These are phyloP conservation scores for Pterobdella sp. DNA, from an alignment of 2,888 invertebrate species.

Conservation along the genomic window DNA sequence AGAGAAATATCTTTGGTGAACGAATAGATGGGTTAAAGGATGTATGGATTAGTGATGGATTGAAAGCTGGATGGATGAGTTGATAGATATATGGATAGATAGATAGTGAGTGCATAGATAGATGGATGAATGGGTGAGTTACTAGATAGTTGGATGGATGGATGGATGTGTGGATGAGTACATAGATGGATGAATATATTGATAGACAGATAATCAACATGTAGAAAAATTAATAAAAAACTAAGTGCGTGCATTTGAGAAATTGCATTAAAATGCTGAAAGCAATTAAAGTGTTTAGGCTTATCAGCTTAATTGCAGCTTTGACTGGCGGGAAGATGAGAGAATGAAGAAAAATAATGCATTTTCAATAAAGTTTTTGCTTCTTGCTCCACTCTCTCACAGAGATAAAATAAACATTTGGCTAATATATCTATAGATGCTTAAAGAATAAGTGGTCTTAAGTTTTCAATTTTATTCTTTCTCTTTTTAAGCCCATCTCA, in stretches of 20 bases:
- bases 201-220: neutral
- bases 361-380: too few species aligned
- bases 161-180: neutral
- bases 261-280: too few species aligned
- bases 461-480: too few species aligned
- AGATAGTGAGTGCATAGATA: neutral
- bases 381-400: too few species aligned
- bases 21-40: neutral
- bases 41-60: neutral
- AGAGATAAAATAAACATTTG: too few species aligned
- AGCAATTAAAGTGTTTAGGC: too few species aligned
- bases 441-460: too few species aligned
- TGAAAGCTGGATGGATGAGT: neutral
- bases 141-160: neutral
- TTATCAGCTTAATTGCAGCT: neutral
- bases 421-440: too few species aligned
- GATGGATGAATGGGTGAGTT: neutral
- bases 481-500: too few species aligned
- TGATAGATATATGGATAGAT: neutral
- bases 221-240: neutral
- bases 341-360: neutral
- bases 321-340: neutral
- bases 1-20: neutral
- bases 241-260: neutral
- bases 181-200: neutral